Evolutionary conservation across 2,797 vertebrate genomes (phyloP).

Genomic region (Danio jaintianensis): DNA sequence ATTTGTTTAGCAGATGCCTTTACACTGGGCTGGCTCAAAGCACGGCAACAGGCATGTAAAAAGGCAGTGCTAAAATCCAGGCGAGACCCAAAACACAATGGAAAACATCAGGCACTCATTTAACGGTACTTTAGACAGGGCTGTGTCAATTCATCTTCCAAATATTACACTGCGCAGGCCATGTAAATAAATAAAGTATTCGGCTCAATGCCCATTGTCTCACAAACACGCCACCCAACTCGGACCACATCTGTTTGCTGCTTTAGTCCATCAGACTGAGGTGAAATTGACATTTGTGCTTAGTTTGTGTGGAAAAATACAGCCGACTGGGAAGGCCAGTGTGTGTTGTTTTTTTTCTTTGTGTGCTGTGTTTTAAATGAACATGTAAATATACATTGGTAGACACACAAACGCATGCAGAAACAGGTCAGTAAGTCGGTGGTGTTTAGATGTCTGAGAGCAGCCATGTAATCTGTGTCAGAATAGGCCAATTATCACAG

Average conservation of each 20-base stretch:
- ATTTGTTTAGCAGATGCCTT: conserved; percentile 70
- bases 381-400: background rate
- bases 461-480: conserved; percentile 20
- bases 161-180: conserved; percentile 45
- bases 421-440: conserved; percentile 13
- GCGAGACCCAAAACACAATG: conserved; percentile 56
- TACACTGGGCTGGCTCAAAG: conserved; percentile 58
- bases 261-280: conserved; percentile 14
- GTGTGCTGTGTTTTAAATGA: background rate
- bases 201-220: background rate
- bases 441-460: conserved; percentile 19
- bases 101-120: conserved; percentile 66
- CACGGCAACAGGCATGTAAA: conserved; percentile 68
- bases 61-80: conserved; percentile 63
- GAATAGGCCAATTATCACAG: conserved; percentile 2
- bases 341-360: background rate
- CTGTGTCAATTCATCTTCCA: conserved; percentile 40
- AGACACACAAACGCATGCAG: conserved; percentile 13
- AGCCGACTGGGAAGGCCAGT: background rate
- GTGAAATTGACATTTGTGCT: conserved; percentile 4
- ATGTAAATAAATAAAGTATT: conserved; percentile 54
- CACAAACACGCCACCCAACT: conserved; percentile 12
- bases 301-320: background rate
- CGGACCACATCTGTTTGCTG: background rate
- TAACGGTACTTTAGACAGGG: conserved; percentile 56